Conservation (phyloP, 2,113 vertebrate genomes). For the Tyto alba region DNA sequence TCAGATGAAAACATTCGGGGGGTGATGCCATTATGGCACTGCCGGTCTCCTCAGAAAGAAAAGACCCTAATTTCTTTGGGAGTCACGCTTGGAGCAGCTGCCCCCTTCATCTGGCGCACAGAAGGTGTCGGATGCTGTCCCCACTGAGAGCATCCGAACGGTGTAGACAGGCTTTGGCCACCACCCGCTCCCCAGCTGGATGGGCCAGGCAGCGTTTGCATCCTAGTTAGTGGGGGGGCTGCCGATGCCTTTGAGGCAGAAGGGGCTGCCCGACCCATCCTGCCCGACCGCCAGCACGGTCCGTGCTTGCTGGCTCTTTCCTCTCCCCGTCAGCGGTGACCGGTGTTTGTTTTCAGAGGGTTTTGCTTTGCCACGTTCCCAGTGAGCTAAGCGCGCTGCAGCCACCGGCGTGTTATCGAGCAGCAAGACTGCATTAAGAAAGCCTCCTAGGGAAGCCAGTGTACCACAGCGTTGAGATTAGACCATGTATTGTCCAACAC, state of each 20-base stretch:
- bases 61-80: neutral
- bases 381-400: neutral
- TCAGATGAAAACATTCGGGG: neutral
- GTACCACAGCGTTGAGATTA: neutral
- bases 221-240: neutral
- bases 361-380: neutral
- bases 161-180: neutral
- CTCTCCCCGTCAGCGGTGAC: accelerated
- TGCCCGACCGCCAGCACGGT: accelerated
- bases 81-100: accelerated
- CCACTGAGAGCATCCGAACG: accelerated
- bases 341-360: neutral
- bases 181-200: neutral
- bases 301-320: neutral
- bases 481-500: conserved; percentile 43
- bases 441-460: neutral
- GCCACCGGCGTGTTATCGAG: neutral
- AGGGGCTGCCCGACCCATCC: neutral
- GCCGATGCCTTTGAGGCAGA: neutral
- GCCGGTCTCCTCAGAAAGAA: neutral
- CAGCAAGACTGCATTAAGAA: neutral
- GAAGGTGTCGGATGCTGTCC: neutral
- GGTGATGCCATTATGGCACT: neutral
- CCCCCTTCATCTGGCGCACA: neutral
- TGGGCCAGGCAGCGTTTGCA: neutral